Conservation (phyloP, 2,888 invertebrate species). For the Argyresthia albistria region DNA sequence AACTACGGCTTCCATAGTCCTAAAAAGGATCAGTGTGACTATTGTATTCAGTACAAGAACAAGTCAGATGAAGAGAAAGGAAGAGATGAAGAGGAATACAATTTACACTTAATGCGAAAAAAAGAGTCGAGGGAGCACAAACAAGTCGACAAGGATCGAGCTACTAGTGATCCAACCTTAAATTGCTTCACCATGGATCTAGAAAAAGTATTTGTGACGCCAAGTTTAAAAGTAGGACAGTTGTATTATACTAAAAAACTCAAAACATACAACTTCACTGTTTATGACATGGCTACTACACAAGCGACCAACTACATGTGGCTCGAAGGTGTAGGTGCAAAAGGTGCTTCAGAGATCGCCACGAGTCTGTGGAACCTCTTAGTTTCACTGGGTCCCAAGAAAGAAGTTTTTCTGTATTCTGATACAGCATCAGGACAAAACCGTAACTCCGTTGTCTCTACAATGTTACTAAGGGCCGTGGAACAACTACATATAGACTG, state of each 20-base stretch:
- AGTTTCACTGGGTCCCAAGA: neutral
- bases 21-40: constrained; percentile 10
- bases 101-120: constrained; percentile 3
- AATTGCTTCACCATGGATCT: constrained; percentile 4
- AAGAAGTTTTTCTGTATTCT: constrained; percentile 3
- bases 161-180: neutral
- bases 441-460: neutral
- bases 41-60: constrained; percentile 9
- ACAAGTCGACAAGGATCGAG: constrained; percentile 1
- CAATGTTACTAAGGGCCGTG: neutral
- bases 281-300: neutral
- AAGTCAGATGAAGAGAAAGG: constrained; percentile 6
- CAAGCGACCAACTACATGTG: neutral
- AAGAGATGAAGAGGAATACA: neutral
- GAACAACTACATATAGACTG: too few species aligned
- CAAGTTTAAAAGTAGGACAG: neutral
- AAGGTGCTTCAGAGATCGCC: constrained; percentile 5
- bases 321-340: constrained; percentile 1
- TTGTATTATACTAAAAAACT: neutral
- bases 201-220: constrained; percentile 3
- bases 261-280: constrained; percentile 3
- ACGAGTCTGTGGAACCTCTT: constrained; percentile 2
- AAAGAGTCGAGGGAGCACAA: constrained; percentile 3
- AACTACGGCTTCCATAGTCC: constrained; percentile 11
- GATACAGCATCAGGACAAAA: constrained; percentile 4